Evolutionary conservation across 1,140 invertebrate species (phyloP).

Genomic region (Idris sp.): DNA sequence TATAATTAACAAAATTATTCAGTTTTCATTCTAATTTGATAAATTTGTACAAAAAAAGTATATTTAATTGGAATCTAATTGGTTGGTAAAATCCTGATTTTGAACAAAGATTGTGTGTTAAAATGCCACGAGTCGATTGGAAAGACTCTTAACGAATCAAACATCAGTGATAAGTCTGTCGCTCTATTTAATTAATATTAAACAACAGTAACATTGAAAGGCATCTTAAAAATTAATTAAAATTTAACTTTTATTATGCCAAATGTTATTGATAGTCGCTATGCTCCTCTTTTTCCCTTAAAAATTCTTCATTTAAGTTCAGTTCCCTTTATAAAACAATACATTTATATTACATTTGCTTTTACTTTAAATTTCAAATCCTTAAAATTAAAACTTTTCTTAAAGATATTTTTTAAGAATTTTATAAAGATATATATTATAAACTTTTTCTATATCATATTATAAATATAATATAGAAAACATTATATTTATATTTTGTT

Average conservation of each 20-base stretch:
- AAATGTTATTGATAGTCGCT: conserved; percentile 29
- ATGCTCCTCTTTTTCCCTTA: conserved; percentile 7
- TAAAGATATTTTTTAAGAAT: too few species aligned
- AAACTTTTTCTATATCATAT: too few species aligned
- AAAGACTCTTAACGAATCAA: conserved; percentile 67
- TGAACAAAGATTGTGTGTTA: conserved; percentile 41
- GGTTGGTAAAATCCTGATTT: conserved; percentile 11
- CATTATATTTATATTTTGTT: too few species aligned
- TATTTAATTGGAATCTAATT: not conserved
- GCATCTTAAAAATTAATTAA: conserved; percentile 49
- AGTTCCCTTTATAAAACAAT: too few species aligned
- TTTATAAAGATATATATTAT: too few species aligned
- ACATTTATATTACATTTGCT: too few species aligned
- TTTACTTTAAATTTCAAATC: too few species aligned
- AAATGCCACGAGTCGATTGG: conserved; percentile 44
- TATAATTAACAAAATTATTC: not conserved
- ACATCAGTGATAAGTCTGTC: conserved; percentile 67
- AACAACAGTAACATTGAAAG: conserved; percentile 33
- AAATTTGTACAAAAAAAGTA: too few species aligned
- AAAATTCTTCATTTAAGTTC: too few species aligned
- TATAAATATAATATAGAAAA: too few species aligned
- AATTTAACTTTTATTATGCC: conserved; percentile 44
- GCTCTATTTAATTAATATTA: conserved; percentile 42
- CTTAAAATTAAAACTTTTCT: too few species aligned
- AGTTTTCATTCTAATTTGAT: too few species aligned